phyloP scores from a whole-genome alignment of 1,140 invertebrate species.

The Lithobius niger region DNA sequence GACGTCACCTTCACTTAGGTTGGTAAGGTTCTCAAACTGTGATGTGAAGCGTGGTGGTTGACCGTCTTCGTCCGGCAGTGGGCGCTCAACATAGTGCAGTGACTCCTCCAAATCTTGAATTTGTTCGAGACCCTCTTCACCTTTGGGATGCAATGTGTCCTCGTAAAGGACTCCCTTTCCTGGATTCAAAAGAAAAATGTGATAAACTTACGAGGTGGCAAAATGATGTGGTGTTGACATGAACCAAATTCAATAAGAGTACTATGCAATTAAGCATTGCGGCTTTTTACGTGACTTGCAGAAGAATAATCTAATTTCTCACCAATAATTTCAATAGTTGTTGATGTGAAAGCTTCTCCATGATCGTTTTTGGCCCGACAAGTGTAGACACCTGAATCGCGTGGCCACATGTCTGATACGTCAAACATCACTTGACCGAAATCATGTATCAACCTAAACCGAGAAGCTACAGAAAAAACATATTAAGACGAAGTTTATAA shows the following conservation, averaged over 20 bases:
- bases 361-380: constrained; percentile 69
- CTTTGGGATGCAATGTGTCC: constrained; percentile 81
- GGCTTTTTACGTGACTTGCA: neutral
- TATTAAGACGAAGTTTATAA: constrained; percentile 6
- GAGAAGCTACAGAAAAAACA: constrained; percentile 38
- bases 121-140: constrained; percentile 73
- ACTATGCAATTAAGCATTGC: constrained; percentile 20
- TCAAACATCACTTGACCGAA: constrained; percentile 87
- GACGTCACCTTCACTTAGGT: constrained; percentile 75
- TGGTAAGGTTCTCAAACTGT: constrained; percentile 63
- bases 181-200: too few relatives aligned
- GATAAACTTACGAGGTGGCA: too few relatives aligned
- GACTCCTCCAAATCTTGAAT: constrained; percentile 83
- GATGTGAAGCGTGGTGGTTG: constrained; percentile 76
- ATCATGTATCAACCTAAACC: constrained; percentile 76
- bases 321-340: constrained; percentile 59
- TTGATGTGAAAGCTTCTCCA: constrained; percentile 82
- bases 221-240: too few relatives aligned
- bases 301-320: constrained; percentile 8
- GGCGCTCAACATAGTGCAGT: constrained; percentile 42
- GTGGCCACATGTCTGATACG: constrained; percentile 71
- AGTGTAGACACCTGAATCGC: constrained; percentile 89
- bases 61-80: constrained; percentile 48
- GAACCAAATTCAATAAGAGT: too few relatives aligned
- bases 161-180: constrained; percentile 68